Evolutionary conservation across 2,797 vertebrate genomes (phyloP), one percentile per base, ranked within the genome.

Genomic region (Karalla daura): DNA sequence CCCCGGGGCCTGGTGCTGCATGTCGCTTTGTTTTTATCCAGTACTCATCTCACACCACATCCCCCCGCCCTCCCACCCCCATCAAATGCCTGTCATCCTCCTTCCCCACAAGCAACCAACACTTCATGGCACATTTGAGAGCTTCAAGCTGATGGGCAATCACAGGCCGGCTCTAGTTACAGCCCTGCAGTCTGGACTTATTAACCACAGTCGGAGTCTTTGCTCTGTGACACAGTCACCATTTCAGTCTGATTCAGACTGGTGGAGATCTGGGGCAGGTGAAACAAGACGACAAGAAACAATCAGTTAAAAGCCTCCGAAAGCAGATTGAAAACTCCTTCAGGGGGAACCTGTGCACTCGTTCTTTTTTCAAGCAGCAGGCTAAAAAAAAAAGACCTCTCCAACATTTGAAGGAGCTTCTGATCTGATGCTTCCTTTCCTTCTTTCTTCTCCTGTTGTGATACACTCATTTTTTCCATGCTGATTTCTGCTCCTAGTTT

Each of bases 381-480:
- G 35, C 63, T 28, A 73, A 71, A 58, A 73, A 71, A 58, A 70
- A 74, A 64, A 30, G 39, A 55, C 49, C 43, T 10, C 20, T 62
- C 40, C 17, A 15, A 76, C 43, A 51, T 60, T 51, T 23, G 15
- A 60, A 64, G 33, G 23, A 18, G 66, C 51, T 60, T 59, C 71
- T 76, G 63, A 81, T 67, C 74, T 71, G 2, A 15, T 15, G 41
- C 41, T 46, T 63, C 63, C 49, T 62, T 51, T 28, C 7, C 10
- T 0, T 17, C 33, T 37, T 46, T 43, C 49, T 60, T 76, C 81
- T 82, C 80, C 63, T 83, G 71, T 73, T 64, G 64, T 65, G 78
- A 78, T 59, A 51, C 13, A 62, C 67, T 87, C 73, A 87, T 61
- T 83, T 74, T 88, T 88, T 90, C 88, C 87, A 64, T 70, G 49